Conservation (phyloP, 2,113 vertebrate genomes). For the Opisthocomus hoazin region DNA sequence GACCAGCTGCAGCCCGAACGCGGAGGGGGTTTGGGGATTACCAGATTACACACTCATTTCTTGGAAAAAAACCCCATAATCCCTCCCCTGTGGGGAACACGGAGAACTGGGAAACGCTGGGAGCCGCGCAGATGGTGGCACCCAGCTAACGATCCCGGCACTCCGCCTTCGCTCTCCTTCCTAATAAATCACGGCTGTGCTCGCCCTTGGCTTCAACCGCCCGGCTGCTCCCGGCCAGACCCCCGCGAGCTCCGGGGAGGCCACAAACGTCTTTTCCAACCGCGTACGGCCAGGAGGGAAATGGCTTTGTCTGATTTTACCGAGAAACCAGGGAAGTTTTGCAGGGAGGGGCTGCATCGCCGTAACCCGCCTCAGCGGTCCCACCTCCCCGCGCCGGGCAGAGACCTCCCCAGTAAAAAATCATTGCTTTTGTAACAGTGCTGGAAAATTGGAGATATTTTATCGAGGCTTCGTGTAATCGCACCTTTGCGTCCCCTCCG, state of each 20-base stretch:
- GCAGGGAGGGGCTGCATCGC: not conserved
- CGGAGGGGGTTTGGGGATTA: not conserved
- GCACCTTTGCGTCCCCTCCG: not conserved
- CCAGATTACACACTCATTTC: not conserved
- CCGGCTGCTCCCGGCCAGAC: not conserved
- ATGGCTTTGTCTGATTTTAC: too few relatives aligned
- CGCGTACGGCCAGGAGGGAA: not conserved
- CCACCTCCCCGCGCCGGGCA: accelerated
- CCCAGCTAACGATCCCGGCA: not conserved
- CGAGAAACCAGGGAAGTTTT: not conserved
- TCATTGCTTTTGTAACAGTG: not conserved
- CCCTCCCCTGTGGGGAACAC: not conserved
- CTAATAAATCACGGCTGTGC: not conserved
- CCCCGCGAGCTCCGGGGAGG: not conserved
- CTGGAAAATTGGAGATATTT: accelerated
- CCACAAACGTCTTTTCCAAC: not conserved
- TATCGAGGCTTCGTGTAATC: not conserved
- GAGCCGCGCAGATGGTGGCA: not conserved
- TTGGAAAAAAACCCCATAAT: conserved; percentile 7
- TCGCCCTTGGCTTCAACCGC: not conserved
- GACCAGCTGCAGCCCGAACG: not conserved
- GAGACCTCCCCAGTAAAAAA: not conserved
- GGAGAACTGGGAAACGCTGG: not conserved
- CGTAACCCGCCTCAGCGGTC: accelerated
- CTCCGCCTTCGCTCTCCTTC: not conserved